Conservation (phyloP, 2,888 invertebrate genomes). For the Macaria notata region DNA sequence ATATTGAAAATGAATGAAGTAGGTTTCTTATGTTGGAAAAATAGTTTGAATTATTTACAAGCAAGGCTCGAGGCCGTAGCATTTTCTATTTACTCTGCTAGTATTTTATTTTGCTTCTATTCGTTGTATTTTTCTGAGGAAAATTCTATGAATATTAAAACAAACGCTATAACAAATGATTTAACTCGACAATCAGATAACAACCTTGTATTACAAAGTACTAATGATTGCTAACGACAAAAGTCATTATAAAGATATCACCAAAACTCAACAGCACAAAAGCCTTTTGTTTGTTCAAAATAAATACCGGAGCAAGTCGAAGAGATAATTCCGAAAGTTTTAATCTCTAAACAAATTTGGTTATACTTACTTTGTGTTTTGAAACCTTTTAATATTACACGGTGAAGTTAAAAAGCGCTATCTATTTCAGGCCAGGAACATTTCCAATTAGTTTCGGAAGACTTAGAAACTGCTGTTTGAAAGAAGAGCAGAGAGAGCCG, state of each 20-base stretch:
- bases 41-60: too few species aligned
- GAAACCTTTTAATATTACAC: slow-evolving; percentile 7
- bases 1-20: too few species aligned
- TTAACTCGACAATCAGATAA: too few species aligned
- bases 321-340: slow-evolving; percentile 15
- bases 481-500: slow-evolving; percentile 8
- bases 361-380: slow-evolving; percentile 12
- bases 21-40: too few species aligned
- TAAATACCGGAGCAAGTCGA: slow-evolving; percentile 6
- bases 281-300: slow-evolving; percentile 5
- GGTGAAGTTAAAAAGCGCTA: slow-evolving; percentile 23
- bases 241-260: slow-evolving; percentile 2
- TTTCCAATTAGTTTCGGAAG: slow-evolving; percentile 79
- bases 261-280: background rate
- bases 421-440: slow-evolving; percentile 77
- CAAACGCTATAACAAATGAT: too few species aligned
- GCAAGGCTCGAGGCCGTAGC: too few species aligned
- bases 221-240: background rate
- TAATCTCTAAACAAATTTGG: slow-evolving; percentile 7
- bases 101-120: too few species aligned
- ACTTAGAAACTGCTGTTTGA: slow-evolving; percentile 77
- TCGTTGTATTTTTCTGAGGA: too few species aligned
- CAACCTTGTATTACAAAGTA: too few species aligned
- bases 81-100: too few species aligned
- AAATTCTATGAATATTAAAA: too few species aligned